Conservation (phyloP, 2,888 invertebrate species). For the Parapristionchus giblindavisi region DNA sequence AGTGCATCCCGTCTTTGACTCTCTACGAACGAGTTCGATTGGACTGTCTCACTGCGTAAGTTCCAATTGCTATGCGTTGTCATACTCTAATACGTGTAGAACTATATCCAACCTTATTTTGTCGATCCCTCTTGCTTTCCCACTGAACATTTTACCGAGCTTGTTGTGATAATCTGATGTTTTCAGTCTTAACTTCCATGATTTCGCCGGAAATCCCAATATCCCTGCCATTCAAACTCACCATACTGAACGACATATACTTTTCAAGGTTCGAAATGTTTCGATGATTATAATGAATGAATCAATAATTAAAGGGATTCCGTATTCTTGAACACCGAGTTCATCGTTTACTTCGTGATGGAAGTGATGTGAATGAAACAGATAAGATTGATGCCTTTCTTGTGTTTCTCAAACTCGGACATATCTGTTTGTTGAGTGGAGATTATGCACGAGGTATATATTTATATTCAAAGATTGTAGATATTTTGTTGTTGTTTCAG, state of each 20-base stretch:
- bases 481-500: slow-evolving; percentile 75
- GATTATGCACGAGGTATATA: slow-evolving; percentile 90
- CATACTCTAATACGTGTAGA: not conserved
- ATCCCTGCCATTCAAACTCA: too few species aligned
- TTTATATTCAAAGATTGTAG: not conserved
- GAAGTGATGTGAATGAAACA: slow-evolving; percentile 24
- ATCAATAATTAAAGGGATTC: slow-evolving; percentile 18
- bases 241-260: slow-evolving; percentile 39
- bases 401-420: slow-evolving; percentile 92
- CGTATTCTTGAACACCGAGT: slow-evolving; percentile 27
- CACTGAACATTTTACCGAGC: too few species aligned
- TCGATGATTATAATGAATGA: not conserved
- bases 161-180: not conserved
- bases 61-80: not conserved
- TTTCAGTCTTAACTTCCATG: slow-evolving; percentile 45
- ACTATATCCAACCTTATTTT: too few species aligned
- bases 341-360: slow-evolving; percentile 36
- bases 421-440: slow-evolving; percentile 89
- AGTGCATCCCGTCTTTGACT: slow-evolving; percentile 23
- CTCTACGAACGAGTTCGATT: slow-evolving; percentile 21
- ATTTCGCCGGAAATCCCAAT: slow-evolving; percentile 39
- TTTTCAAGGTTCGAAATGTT: slow-evolving; percentile 46
- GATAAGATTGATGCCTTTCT: slow-evolving; percentile 39
- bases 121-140: too few species aligned
- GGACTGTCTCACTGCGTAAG: slow-evolving; percentile 23